A percentile compares a stretch with the other conserved stretches of the same genome.
Evolutionary conservation across 2,113 vertebrate genomes (phyloP).

Genomic region (Saccopteryx leptura): DNA sequence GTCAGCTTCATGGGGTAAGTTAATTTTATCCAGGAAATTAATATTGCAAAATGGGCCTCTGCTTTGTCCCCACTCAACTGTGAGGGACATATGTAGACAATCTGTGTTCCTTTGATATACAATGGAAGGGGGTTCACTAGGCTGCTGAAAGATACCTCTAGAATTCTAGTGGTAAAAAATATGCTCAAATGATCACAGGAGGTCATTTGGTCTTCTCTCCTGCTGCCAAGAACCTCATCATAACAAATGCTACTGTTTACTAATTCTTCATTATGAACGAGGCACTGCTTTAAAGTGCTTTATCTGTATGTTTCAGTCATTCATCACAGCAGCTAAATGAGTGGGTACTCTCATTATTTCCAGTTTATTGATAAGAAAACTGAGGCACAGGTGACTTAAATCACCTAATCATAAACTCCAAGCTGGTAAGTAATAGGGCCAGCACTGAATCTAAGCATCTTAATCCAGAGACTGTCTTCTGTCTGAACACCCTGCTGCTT

Average conservation of each 20-base stretch:
- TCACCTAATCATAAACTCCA: neutral
- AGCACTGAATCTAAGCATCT: neutral
- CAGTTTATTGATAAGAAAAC: slow-evolving; percentile 33
- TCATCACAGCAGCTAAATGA: slow-evolving; percentile 8
- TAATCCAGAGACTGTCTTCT: neutral
- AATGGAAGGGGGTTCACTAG: neutral
- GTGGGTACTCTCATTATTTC: neutral
- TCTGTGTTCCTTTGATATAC: neutral
- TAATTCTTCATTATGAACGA: neutral
- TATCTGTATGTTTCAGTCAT: neutral
- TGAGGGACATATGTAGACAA: neutral
- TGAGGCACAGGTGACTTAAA: neutral
- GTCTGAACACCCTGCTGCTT: neutral
- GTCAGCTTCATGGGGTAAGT: neutral
- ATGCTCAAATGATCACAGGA: neutral
- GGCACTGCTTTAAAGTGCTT: slow-evolving; percentile 4
- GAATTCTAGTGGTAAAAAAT: slow-evolving; percentile 10
- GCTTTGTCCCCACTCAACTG: neutral
- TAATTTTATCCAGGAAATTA: slow-evolving; percentile 50
- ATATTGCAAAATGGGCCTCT: neutral
- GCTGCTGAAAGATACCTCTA: neutral
- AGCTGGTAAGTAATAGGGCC: neutral
- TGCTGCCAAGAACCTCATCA: neutral
- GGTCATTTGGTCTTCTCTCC: neutral
- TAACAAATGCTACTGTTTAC: neutral